Evolutionary conservation across 2,888 invertebrate species (phyloP).

Genomic region (Dynastes maya): DNA sequence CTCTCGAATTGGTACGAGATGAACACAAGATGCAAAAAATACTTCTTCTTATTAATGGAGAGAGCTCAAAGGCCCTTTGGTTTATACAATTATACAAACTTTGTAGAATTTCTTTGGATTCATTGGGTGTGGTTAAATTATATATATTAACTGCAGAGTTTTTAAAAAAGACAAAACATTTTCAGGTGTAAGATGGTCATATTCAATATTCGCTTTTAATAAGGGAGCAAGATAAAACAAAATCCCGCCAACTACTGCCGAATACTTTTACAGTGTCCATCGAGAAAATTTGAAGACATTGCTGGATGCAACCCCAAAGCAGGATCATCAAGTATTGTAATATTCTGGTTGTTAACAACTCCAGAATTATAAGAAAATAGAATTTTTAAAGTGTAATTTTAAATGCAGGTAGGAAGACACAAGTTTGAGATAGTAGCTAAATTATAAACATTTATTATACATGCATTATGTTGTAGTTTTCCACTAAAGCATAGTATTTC

Average conservation of each 20-base stretch:
- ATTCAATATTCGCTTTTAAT: slow-evolving; percentile 49
- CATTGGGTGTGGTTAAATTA: slow-evolving; percentile 49
- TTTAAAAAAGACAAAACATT: background rate
- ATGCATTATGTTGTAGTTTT: too few relatives aligned
- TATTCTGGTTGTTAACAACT: too few relatives aligned
- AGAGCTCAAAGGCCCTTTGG: slow-evolving; percentile 51
- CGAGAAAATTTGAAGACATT: too few relatives aligned
- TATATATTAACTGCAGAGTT: background rate
- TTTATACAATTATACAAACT: slow-evolving; percentile 46
- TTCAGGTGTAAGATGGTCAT: slow-evolving; percentile 51
- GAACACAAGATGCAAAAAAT: slow-evolving; percentile 22
- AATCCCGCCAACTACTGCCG: background rate
- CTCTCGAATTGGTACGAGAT: slow-evolving; percentile 46
- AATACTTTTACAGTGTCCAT: too few relatives aligned
- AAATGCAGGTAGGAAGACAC: too few relatives aligned
- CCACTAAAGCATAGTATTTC: too few relatives aligned
- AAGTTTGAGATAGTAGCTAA: too few relatives aligned
- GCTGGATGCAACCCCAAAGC: too few relatives aligned
- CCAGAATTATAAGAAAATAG: too few relatives aligned
- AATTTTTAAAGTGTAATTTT: too few relatives aligned
- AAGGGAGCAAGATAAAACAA: slow-evolving; percentile 45
- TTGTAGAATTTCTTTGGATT: slow-evolving; percentile 48
- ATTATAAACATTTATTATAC: too few relatives aligned
- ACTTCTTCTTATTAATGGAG: slow-evolving; percentile 52
- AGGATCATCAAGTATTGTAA: too few relatives aligned